Percentiles rank a stretch among this genome's conserved stretches.
Evolutionary conservation across 2,113 vertebrate genomes (phyloP).

Genomic region (Zeus faber): DNA sequence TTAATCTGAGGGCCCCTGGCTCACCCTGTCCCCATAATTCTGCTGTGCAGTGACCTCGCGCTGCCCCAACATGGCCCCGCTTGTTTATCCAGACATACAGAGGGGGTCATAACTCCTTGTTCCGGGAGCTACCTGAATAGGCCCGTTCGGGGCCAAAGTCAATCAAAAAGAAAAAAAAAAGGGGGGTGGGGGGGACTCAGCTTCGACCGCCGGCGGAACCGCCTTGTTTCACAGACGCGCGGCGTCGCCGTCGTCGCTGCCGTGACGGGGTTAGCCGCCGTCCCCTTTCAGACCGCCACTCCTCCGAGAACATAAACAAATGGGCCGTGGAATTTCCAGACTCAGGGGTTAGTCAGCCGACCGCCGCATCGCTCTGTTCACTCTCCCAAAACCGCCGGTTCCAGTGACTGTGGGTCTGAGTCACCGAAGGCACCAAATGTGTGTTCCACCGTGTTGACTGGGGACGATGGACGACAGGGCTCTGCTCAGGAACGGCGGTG

Average conservation of each 20-base stretch:
- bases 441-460: conserved; percentile 47
- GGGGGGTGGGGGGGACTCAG: too few relatives aligned
- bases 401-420: conserved; percentile 45
- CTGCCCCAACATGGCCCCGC: too few relatives aligned
- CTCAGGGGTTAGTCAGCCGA: conserved; percentile 23
- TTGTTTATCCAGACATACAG: too few relatives aligned
- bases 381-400: conserved; percentile 50
- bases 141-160: too few relatives aligned
- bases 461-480: conserved; percentile 42
- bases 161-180: too few relatives aligned
- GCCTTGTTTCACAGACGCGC: neutral
- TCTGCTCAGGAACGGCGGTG: conserved; percentile 37
- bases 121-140: too few relatives aligned
- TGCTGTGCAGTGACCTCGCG: neutral
- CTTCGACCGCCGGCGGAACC: too few relatives aligned
- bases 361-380: conserved; percentile 26
- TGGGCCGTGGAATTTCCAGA: conserved; percentile 57
- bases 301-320: conserved; percentile 55
- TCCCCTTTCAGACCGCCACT: conserved; percentile 29
- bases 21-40: too few relatives aligned
- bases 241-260: too few relatives aligned
- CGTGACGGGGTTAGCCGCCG: conserved; percentile 30
- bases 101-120: too few relatives aligned
- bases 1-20: too few relatives aligned
- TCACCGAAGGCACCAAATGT: conserved; percentile 42